Conservation (phyloP, 2,113 vertebrate genomes). For the Chamaea fasciata region DNA sequence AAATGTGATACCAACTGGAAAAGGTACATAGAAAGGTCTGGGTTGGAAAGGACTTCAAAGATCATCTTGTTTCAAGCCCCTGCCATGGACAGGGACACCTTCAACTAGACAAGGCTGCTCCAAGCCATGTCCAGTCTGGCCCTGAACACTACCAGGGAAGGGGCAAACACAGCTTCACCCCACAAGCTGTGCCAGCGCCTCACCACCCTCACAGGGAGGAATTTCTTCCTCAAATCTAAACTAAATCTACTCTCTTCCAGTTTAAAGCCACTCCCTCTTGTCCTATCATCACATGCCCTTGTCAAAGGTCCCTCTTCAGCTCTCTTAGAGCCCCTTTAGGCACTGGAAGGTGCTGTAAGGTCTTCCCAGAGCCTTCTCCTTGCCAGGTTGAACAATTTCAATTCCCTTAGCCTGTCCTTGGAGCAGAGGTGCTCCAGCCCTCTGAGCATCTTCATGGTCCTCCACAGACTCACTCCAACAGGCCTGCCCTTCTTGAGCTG, state of each 20-base stretch:
- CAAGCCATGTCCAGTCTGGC: not conserved
- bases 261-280: not conserved
- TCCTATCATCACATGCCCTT: not conserved
- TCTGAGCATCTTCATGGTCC: not conserved
- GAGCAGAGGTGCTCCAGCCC: not conserved
- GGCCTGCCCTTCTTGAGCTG: not conserved
- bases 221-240: not conserved
- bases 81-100: not conserved
- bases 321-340: not conserved
- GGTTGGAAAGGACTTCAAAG: not conserved
- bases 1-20: not conserved
- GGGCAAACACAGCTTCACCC: not conserved
- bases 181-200: not conserved
- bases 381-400: not conserved
- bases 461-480: not conserved
- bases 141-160: not conserved
- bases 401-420: not conserved
- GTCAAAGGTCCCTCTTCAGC: not conserved
- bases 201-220: not conserved
- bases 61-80: not conserved
- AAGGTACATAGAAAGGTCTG: not conserved
- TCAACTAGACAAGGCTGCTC: not conserved
- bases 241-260: not conserved
- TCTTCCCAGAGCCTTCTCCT: not conserved
- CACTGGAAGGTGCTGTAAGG: not conserved